Evolutionary conservation across 2,113 vertebrate species (phyloP), one percentile per base, ranked within the genome.

Genomic region (Silurus glanis): DNA sequence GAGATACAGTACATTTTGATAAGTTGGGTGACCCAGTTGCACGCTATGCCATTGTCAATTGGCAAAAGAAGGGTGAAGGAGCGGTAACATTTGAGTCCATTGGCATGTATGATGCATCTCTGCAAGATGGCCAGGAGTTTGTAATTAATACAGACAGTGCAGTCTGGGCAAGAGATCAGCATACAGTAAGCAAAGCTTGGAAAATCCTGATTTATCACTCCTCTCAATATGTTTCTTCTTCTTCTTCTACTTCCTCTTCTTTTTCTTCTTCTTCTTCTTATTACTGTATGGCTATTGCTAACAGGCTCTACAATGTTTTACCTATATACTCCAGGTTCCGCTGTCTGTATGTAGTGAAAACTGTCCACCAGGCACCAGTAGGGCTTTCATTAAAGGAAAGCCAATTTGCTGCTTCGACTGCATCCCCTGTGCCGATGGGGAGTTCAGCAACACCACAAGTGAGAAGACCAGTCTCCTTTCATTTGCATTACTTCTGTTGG

Each of bases 341-440:
- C 85, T 64, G 83, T 96, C 95, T 67, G 81, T 95, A 45, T 96
- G 95, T 91, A 95, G 94, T 91, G 91, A 95, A 76, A 95, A 88
- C 86, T 96, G 95, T 87, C 79, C 90, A 25, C 93, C 93, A 28
- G 95, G 95, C 17, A 93, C 93, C 19, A 92, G 91, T 4, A 93
- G 91, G 75, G 93, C 94, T 17, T 92, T 94, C 47, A 87, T 93
- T 4, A 95, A 95, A 82, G 94, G 93, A 21, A 94, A 94, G 69
- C 94, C 95, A 10, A 85, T 94, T 76, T 96, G 95, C 90, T 96
- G 95, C 86, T 96, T 96, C 84, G 93, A 94, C 75, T 96, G 94
- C 88, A 92, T 94, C 53, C 84, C 90, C 21, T 96, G 95, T 89
- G 93, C 94, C 71, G 93, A 93, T 2, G 94, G 94, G 55, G 93